phyloP scores from a whole-genome alignment of 2,797 vertebrate species.

The Carcharodon carcharias region DNA sequence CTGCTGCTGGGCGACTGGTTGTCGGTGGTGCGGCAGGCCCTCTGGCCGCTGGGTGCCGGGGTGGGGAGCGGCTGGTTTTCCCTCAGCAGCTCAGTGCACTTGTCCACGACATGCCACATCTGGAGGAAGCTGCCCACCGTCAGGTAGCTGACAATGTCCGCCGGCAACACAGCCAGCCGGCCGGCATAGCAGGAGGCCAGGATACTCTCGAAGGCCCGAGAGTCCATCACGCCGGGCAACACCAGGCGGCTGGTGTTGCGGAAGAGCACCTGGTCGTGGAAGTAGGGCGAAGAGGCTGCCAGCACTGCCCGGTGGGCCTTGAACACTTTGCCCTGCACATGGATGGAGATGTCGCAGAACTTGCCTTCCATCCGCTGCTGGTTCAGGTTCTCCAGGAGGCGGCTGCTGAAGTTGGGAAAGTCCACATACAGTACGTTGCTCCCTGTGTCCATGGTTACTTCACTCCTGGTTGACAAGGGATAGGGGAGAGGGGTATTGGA shows the following conservation, averaged over 20 bases:
- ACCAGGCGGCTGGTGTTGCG: constrained; percentile 82
- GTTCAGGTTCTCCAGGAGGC: constrained; percentile 79
- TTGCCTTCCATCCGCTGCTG: constrained; percentile 76
- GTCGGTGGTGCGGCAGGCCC: constrained; percentile 54
- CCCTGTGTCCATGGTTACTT: not conserved
- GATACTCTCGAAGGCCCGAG: constrained; percentile 79
- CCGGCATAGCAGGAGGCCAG: constrained; percentile 82
- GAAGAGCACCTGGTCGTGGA: constrained; percentile 86
- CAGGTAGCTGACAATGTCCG: constrained; percentile 82
- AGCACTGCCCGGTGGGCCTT: constrained; percentile 85
- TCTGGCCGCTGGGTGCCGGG: constrained; percentile 44
- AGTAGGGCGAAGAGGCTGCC: constrained; percentile 86
- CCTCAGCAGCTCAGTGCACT: constrained; percentile 84
- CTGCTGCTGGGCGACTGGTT: constrained; percentile 40
- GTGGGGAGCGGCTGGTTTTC: constrained; percentile 46
- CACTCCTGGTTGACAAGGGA: not conserved
- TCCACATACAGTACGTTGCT: constrained; percentile 67
- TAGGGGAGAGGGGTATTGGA: not conserved
- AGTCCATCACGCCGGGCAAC: constrained; percentile 82
- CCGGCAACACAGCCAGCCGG: constrained; percentile 75
- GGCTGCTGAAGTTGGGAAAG: constrained; percentile 73
- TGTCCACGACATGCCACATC: constrained; percentile 97
- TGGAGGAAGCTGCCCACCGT: constrained; percentile 90
- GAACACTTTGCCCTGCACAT: constrained; percentile 83
- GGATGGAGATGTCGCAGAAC: constrained; percentile 86